Evolutionary conservation across 2,797 vertebrate genomes (phyloP), one percentile per base, ranked within the genome.

Genomic region (Ceyx erithaca): DNA sequence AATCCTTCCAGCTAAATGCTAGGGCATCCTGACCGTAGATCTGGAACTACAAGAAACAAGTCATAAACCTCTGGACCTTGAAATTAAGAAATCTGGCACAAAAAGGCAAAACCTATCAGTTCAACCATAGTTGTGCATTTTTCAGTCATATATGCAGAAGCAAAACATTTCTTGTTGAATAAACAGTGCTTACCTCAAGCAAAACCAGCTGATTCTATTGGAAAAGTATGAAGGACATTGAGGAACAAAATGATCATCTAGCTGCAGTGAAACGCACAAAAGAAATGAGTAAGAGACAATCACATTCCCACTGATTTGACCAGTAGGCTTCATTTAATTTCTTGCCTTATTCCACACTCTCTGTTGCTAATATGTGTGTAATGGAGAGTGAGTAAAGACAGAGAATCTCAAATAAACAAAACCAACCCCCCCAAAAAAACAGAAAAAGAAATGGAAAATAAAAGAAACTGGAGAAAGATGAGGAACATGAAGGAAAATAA

Each of bases 1-100:
- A 93, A 92, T 92, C 66, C 81, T 96, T 95, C 95, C 95, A 96
- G 54, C 54, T 93, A 79, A 96, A 71, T 92, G 85, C 91, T 88
- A 87, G 97, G 95, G 73, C 97, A 96, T 93, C 94, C 82, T 97
- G 97, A 97, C 97, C 94, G 11, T 68, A 85, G 92, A 84, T 95
- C 90, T 95, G 94, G 95, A 97, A 95, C 86, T 92, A 78, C 92
- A 96, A 96, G 89, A 97, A 98, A 97, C 95, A 95, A 97, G 93
- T 89, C 80, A 87, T 97, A 97, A 98, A 97, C 91, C 96, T 94
- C 91, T 96, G 94, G 87, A 95, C 91, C 63, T 93, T 86, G 75
- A 83, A 92, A 93, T 95, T 78, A 95, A 91, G 96, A 95, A 90
- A 94, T 96, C 88, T 97, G 97, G 94, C 95, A 52, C 9, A 76